These are phyloP conservation scores for Cepaea nemoralis DNA, from an alignment of 1,140 invertebrate genomes.

Conservation along the genomic window DNA sequence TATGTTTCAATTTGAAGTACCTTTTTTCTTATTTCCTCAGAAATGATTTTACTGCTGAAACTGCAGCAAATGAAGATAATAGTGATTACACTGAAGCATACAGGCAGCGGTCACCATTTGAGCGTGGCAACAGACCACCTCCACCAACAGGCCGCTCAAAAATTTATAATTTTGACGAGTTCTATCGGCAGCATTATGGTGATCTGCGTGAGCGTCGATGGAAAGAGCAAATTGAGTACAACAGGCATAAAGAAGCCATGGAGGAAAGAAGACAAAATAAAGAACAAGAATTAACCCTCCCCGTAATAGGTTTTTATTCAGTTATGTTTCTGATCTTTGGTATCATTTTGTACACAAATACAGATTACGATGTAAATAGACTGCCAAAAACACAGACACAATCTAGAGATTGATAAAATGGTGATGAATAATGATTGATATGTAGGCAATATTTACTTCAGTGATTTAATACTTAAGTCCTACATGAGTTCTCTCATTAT, in stretches of 20 bases:
- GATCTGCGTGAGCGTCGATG: conserved; percentile 19
- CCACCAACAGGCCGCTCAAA: conserved; percentile 21
- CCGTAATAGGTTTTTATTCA: background rate
- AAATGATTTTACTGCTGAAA: no score
- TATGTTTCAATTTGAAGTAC: no score
- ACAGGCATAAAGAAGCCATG: conserved; percentile 8
- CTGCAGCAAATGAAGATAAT: background rate
- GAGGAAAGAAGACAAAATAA: background rate
- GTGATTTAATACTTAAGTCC: no score
- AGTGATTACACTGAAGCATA: conserved; percentile 17
- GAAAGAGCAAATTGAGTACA: conserved; percentile 5
- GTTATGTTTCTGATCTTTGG: background rate
- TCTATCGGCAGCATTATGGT: conserved; percentile 36
- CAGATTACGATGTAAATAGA: background rate
- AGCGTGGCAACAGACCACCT: conserved; percentile 17
- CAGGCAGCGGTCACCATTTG: background rate
- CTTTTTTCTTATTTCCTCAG: background rate
- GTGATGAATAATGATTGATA: no score
- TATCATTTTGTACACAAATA: background rate
- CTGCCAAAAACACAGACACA: background rate
- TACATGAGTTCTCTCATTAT: no score
- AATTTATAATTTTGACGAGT: conserved; percentile 41
- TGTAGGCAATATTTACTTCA: no score
- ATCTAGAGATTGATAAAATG: no score
- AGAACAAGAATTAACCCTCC: background rate